These are phyloP conservation scores for Eutolmus rufibarbis DNA, from an alignment of 2,888 invertebrate species.

Conservation along the genomic window DNA sequence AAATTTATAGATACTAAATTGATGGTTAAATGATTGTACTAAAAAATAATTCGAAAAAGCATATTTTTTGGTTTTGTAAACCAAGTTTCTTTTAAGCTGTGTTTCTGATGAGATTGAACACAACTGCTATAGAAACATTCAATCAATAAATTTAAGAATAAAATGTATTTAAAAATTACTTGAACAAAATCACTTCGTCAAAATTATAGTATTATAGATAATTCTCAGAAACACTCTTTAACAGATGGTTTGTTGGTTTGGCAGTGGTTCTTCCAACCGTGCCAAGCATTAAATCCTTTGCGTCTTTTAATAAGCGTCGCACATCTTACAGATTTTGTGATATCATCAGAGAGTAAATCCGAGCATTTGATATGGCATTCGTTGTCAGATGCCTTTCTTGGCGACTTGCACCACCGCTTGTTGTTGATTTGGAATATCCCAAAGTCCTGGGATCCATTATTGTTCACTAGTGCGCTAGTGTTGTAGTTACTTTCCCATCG, in stretches of 20 bases:
- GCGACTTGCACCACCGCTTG: constrained; percentile 58
- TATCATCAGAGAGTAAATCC: constrained; percentile 56
- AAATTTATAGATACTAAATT: too few relatives aligned
- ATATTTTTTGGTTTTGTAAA: too few relatives aligned
- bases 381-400: constrained; percentile 53
- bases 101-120: too few relatives aligned
- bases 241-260: constrained; percentile 13
- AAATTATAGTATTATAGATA: not conserved
- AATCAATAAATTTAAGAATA: too few relatives aligned
- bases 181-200: not conserved
- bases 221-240: not conserved
- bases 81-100: not conserved
- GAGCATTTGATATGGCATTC: constrained; percentile 58
- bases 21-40: too few relatives aligned
- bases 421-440: constrained; percentile 62
- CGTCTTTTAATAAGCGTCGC: constrained; percentile 48
- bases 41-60: too few relatives aligned
- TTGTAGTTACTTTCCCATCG: constrained; percentile 60
- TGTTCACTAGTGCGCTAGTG: constrained; percentile 63
- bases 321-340: constrained; percentile 52
- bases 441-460: constrained; percentile 63
- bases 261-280: constrained; percentile 49
- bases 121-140: too few relatives aligned
- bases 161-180: not conserved
- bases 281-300: constrained; percentile 51